Evolutionary conservation across 2,888 invertebrate species (phyloP).

Genomic region (Rhingia campestris): DNA sequence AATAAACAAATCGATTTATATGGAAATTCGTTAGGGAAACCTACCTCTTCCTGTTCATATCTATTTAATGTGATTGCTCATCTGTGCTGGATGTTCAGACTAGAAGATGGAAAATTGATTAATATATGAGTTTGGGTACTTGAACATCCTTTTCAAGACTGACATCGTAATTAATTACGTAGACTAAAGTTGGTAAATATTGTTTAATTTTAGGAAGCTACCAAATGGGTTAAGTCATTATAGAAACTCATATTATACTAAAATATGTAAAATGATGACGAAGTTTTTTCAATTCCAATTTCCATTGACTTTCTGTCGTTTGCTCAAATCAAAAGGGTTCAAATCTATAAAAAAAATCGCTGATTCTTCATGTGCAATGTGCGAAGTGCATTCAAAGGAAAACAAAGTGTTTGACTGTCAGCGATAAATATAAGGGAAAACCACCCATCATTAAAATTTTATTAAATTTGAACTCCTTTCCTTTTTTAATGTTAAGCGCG

Average conservation of each 20-base stretch:
- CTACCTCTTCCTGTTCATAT: neutral
- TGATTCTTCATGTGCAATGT: too few relatives aligned
- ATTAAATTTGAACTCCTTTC: too few relatives aligned
- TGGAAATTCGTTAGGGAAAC: conserved; percentile 50
- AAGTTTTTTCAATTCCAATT: too few relatives aligned
- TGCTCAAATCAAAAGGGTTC: too few relatives aligned
- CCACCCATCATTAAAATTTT: too few relatives aligned
- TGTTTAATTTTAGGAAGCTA: conserved; percentile 1
- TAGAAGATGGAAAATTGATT: conserved; percentile 21
- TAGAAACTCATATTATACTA: conserved; percentile 16
- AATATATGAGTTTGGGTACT: conserved; percentile 2
- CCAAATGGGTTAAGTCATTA: conserved; percentile 31
- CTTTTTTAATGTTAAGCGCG: too few relatives aligned
- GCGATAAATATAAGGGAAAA: too few relatives aligned
- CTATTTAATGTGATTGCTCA: conserved; percentile 29
- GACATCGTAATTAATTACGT: conserved; percentile 47
- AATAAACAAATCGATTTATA: conserved; percentile 57
- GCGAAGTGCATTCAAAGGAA: too few relatives aligned
- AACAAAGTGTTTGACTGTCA: too few relatives aligned
- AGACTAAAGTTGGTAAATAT: conserved; percentile 29
- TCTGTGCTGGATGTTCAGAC: conserved; percentile 12
- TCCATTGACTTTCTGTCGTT: too few relatives aligned
- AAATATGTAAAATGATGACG: neutral
- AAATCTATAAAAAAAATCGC: too few relatives aligned
- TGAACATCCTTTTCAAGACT: conserved; percentile 17